Evolutionary conservation across 2,113 vertebrate species (phyloP).

Genomic region (Chitala chitala): DNA sequence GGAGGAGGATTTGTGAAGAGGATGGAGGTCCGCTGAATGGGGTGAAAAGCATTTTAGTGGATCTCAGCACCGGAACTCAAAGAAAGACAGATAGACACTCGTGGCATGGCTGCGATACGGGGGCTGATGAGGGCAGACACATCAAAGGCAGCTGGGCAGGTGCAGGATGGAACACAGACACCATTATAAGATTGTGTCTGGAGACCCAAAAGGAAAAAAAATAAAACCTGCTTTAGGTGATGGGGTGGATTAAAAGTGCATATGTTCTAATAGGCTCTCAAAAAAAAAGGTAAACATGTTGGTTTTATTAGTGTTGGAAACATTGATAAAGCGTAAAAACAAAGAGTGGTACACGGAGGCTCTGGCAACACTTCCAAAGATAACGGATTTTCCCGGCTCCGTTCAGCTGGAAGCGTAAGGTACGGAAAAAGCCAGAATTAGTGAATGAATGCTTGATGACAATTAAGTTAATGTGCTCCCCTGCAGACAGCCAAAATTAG

Average conservation of each 20-base stretch:
- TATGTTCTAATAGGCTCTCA: background rate
- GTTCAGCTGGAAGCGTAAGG: too few relatives aligned
- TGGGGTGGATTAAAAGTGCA: constrained; percentile 37
- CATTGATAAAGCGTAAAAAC: background rate
- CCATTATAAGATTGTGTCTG: constrained; percentile 34
- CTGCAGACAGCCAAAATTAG: background rate
- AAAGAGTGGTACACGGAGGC: background rate
- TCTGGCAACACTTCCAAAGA: background rate
- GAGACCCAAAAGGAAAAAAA: constrained; percentile 14
- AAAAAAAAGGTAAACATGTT: background rate
- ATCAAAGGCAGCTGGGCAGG: constrained; percentile 6
- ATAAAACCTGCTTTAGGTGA: constrained; percentile 36
- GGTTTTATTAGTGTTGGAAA: background rate
- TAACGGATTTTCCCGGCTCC: background rate
- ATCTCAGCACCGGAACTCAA: background rate
- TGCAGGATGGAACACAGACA: background rate
- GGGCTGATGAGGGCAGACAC: background rate
- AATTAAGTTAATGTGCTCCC: background rate
- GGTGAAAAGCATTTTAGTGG: background rate
- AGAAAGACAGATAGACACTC: background rate
- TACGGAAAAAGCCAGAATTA: background rate
- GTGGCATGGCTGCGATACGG: background rate
- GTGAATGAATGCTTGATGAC: background rate
- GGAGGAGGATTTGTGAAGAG: background rate
- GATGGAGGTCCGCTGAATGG: background rate